Base-by-base conservation (phyloP, 64 coral and sea anemone genomes). In the Astreopora myriophthalma region DNA sequence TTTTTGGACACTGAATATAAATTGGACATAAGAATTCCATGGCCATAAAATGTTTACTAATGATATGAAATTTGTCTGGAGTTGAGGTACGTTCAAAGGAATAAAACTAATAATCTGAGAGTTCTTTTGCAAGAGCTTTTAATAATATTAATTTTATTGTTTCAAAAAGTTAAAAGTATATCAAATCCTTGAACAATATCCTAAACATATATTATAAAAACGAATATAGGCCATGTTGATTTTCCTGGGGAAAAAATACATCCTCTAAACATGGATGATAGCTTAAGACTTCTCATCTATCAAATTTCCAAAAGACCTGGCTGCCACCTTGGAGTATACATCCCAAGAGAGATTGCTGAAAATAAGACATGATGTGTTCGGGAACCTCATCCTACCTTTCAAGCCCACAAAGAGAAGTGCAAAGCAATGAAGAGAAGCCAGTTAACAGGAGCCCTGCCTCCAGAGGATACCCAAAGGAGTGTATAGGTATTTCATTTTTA, bases 401-500 rank as follows among this genome's bases (percentile, higher is more conserved):
- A 6, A 64, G 79, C 5, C 5, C 12, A 13, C 52, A 34, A 32
- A 80, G 77, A 22, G 29, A 80, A 6, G 23, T 34, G 13, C 29
- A 16, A 80, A 4, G 30, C 77, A 62, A 80, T 1, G 19, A 61
- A 38, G 64, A 55, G 38, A 73, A 87, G 17, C 13, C 16, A 14
- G 35, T 4, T 14, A 20, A 73, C 25, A 81, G 85, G 24, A 96
- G 94, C 16, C 94, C 94, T 62, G 90, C 90, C 9, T 93, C 94
- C 14, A 89, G 78, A 60, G 85, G 90, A 48, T 93, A 93, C 35
- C 90, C 90, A 16, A 33, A 28, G 10, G 90, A 92, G 20, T 96
- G 90, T 7, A 85, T 63, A 89, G 94, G 94, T 92, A 89, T 42
- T 55, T 17, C 12, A 55, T 2, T 55, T 6, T n/a, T n/a, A n/a